Evolutionary conservation across 2,888 invertebrate genomes (phyloP).

Genomic region (Cenopis cana): DNA sequence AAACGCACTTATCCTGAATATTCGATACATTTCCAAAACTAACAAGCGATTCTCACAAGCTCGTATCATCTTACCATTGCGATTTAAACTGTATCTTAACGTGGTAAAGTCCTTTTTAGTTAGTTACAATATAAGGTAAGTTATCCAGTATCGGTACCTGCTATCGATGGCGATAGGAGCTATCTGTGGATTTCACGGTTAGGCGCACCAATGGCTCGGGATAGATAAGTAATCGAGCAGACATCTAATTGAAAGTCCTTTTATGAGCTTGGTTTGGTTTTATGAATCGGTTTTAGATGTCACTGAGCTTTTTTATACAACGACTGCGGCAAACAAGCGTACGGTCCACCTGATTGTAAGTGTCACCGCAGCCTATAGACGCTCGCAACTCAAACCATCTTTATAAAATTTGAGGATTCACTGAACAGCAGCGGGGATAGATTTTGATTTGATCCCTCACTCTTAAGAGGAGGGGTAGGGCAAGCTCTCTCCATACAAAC

Average conservation of each 20-base stretch:
- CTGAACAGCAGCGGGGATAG: too few species aligned
- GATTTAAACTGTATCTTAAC: background rate
- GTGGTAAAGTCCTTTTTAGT: background rate
- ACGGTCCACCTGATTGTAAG: too few species aligned
- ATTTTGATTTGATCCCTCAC: too few species aligned
- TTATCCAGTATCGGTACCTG: constrained; percentile 70
- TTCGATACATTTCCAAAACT: constrained; percentile 71
- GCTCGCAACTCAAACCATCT: too few species aligned
- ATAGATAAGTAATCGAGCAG: constrained; percentile 80
- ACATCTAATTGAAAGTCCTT: constrained; percentile 67
- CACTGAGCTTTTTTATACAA: too few species aligned
- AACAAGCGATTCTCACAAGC: constrained; percentile 43
- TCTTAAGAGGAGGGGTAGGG: too few species aligned
- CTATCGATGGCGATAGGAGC: constrained; percentile 77
- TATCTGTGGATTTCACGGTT: constrained; percentile 83
- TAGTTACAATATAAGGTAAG: background rate
- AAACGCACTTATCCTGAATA: constrained; percentile 62
- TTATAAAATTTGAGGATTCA: too few species aligned
- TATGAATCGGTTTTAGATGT: background rate
- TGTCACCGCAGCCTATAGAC: too few species aligned
- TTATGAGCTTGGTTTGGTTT: background rate
- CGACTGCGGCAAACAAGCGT: too few species aligned
- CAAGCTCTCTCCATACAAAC: too few species aligned
- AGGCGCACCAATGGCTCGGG: constrained; percentile 76
- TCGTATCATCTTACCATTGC: background rate